A percentile compares a stretch with the other conserved stretches of the same genome.
Evolutionary conservation across 2,888 invertebrate genomes (phyloP).

Genomic region (Tenthredo amoena): DNA sequence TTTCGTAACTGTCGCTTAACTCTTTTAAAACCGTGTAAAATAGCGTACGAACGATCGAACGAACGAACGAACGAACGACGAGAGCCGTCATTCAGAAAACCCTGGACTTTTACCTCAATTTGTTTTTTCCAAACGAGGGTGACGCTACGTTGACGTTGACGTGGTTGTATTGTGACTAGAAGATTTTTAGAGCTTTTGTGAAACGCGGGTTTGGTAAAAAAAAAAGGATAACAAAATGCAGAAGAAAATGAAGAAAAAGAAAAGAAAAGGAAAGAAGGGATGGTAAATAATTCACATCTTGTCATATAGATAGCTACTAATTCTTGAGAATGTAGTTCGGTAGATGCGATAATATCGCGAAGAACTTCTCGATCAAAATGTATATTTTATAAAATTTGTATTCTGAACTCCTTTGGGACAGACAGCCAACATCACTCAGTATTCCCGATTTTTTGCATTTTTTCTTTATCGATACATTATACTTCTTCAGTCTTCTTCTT

Average conservation of each 20-base stretch:
- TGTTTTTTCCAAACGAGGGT: background rate
- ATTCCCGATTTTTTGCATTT: background rate
- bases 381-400: background rate
- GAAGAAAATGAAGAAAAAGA: too few relatives aligned
- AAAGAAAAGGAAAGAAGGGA: too few relatives aligned
- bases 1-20: background rate
- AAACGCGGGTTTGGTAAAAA: background rate
- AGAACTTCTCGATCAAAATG: too few relatives aligned
- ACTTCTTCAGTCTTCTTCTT: background rate
- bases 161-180: background rate
- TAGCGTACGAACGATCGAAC: too few relatives aligned
- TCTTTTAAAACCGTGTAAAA: background rate
- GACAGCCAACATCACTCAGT: background rate
- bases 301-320: too few relatives aligned
- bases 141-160: constrained; percentile 19
- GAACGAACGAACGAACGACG: background rate
- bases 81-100: constrained; percentile 6
- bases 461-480: background rate
- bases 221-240: background rate
- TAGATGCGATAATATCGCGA: too few relatives aligned
- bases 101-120: constrained; percentile 5
- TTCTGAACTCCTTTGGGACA: background rate
- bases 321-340: too few relatives aligned
- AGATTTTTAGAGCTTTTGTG: background rate
- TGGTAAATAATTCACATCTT: too few relatives aligned